Conservation (phyloP, 2,113 vertebrate genomes). For the Rhagologus leucostigma region DNA sequence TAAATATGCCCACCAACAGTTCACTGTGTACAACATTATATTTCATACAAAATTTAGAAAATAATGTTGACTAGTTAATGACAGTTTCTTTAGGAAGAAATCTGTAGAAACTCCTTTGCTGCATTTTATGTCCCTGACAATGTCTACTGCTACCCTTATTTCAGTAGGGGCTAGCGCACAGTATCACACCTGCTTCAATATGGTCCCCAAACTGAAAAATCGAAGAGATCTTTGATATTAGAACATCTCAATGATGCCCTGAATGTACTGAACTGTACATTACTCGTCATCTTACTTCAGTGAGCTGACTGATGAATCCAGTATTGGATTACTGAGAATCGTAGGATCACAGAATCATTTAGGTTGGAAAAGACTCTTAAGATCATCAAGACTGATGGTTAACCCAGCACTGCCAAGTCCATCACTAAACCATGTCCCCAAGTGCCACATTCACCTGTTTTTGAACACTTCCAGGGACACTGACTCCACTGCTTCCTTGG, state of each 20-base stretch:
- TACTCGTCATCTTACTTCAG: not conserved
- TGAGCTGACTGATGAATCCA: not conserved
- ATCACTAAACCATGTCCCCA: not conserved
- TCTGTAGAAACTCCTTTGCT: not conserved
- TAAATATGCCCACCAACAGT: not conserved
- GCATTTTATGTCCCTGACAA: not conserved
- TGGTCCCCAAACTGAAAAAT: not conserved
- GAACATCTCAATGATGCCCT: not conserved
- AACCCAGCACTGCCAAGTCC: not conserved
- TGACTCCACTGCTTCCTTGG: not conserved
- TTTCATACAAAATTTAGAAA: not conserved
- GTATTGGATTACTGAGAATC: not conserved
- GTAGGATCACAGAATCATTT: not conserved
- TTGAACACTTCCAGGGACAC: not conserved
- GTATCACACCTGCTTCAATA: not conserved
- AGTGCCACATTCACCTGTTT: not conserved
- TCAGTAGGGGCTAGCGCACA: not conserved
- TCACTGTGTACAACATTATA: not conserved
- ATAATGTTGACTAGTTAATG: not conserved
- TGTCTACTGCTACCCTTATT: not conserved
- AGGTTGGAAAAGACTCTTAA: not conserved
- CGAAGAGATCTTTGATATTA: not conserved
- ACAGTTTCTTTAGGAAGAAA: not conserved
- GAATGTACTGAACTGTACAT: not conserved
- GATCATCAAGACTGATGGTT: not conserved